These are phyloP conservation scores for Protobothrops flavoviridis DNA, from an alignment of 2,113 vertebrate species.

Conservation along the genomic window DNA sequence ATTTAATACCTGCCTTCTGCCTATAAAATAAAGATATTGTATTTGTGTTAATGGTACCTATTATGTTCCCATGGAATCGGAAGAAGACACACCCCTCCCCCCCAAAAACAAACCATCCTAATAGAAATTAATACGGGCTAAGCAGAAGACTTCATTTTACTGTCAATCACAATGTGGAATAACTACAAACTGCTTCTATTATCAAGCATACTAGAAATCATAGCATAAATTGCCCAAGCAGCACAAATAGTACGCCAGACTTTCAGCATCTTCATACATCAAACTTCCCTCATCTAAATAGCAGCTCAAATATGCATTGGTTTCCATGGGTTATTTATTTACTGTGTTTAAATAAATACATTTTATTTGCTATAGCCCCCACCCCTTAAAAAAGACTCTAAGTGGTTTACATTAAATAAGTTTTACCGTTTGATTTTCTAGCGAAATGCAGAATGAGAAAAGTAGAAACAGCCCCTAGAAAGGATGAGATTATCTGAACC, in stretches of 20 bases:
- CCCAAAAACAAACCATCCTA: not conserved
- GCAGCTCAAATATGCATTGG: not conserved
- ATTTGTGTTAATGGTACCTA: constrained; percentile 1
- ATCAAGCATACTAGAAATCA: not conserved
- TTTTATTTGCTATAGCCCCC: not conserved
- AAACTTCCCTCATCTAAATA: not conserved
- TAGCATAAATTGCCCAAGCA: constrained; percentile 1
- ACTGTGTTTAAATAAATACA: not conserved
- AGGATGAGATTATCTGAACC: not conserved
- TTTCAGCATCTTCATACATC: not conserved
- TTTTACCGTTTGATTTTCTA: not conserved
- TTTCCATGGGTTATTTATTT: not conserved
- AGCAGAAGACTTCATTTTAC: not conserved
- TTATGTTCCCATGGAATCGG: constrained; percentile 20
- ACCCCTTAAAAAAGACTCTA: not conserved
- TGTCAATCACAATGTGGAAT: constrained; percentile 17
- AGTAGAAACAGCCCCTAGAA: not conserved
- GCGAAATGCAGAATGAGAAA: not conserved
- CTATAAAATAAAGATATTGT: not conserved
- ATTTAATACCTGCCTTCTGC: not conserved
- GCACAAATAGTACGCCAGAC: not conserved
- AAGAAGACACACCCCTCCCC: not conserved
- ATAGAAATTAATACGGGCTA: constrained; percentile 6
- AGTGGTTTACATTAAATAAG: not conserved
- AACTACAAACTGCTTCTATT: not conserved